These are phyloP conservation scores for Megaceryle torquata DNA, from an alignment of 2,113 vertebrate species.

Conservation along the genomic window DNA sequence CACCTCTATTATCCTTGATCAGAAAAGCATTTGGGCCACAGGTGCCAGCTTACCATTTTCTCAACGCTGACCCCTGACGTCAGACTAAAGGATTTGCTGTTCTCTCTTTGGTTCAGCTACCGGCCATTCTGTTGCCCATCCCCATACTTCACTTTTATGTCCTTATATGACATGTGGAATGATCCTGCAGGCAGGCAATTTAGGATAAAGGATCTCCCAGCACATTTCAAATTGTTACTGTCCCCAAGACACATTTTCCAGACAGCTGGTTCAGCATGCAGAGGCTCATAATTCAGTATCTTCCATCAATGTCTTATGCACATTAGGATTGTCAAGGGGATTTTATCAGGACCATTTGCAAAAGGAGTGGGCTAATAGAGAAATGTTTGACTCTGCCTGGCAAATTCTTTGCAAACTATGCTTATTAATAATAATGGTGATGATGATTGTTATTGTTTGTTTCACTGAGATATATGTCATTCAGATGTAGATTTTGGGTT, in stretches of 20 bases:
- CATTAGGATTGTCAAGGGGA: constrained; percentile 13
- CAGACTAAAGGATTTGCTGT: neutral
- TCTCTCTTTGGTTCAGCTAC: neutral
- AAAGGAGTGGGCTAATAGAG: neutral
- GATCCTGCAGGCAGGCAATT: neutral
- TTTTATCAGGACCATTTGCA: neutral
- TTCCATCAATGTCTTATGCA: neutral
- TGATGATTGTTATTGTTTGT: constrained; percentile 19
- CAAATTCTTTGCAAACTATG: neutral
- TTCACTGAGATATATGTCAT: neutral
- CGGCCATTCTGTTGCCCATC: neutral
- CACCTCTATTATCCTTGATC: neutral
- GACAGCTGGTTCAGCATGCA: constrained; percentile 21
- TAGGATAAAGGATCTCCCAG: neutral
- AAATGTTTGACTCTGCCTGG: neutral
- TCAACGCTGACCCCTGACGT: neutral
- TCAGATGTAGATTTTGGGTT: constrained; percentile 23
- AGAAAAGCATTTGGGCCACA: neutral
- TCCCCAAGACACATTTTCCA: constrained; percentile 34
- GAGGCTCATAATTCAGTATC: constrained; percentile 9
- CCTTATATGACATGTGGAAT: neutral
- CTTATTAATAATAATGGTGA: neutral
- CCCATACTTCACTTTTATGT: neutral
- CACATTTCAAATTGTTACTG: constrained; percentile 1
- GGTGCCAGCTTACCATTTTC: neutral